phyloP scores from a whole-genome alignment of 2,113 vertebrate genomes.

The Conger conger region DNA sequence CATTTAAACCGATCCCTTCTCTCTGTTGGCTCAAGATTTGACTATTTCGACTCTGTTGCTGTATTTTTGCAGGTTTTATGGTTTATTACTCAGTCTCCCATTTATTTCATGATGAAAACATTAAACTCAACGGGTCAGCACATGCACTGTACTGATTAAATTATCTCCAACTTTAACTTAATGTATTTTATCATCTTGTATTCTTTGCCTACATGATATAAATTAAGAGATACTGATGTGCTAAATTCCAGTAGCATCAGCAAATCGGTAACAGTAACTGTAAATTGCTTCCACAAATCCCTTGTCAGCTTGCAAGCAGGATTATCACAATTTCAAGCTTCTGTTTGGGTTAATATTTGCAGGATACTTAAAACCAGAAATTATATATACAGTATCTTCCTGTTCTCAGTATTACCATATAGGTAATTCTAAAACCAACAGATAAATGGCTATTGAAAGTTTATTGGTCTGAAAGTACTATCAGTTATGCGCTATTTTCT shows the following conservation, averaged over 20 bases:
- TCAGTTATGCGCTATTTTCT: not conserved
- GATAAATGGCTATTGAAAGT: not conserved
- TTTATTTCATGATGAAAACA: too few species aligned
- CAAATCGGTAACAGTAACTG: not conserved
- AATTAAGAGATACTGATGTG: too few species aligned
- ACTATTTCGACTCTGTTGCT: too few species aligned
- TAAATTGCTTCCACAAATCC: not conserved
- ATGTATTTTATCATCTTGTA: too few species aligned
- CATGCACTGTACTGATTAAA: too few species aligned
- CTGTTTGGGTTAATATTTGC: not conserved
- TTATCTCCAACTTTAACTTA: too few species aligned
- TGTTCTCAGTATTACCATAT: not conserved
- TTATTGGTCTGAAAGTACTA: not conserved
- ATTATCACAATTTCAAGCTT: not conserved
- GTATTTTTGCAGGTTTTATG: too few species aligned
- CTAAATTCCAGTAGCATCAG: not conserved
- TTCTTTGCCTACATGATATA: too few species aligned
- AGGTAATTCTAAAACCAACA: not conserved
- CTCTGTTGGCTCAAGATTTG: too few species aligned
- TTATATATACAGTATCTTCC: not conserved
- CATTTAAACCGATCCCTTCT: not conserved
- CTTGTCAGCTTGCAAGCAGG: not conserved
- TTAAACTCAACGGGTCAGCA: too few species aligned
- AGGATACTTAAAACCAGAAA: not conserved
- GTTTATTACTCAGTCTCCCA: too few species aligned